Evolutionary conservation across 2,797 vertebrate genomes (phyloP).

Genomic region (Catamblyrhynchus diadema): DNA sequence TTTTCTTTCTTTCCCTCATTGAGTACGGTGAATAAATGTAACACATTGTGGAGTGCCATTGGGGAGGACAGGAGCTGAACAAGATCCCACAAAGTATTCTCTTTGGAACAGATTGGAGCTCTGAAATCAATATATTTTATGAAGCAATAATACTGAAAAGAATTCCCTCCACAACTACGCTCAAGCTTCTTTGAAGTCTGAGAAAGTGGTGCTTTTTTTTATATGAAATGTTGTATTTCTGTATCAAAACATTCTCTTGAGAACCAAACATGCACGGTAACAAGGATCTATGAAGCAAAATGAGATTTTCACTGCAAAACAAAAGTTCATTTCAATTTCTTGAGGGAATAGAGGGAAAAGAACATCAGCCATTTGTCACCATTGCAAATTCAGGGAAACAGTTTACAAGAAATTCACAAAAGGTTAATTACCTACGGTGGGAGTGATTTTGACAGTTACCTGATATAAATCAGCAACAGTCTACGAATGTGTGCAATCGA

Average conservation of each 20-base stretch:
- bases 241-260: not conserved
- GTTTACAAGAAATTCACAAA: not conserved
- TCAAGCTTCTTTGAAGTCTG: not conserved
- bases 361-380: not conserved
- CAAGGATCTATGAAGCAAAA: not conserved
- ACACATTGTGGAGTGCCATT: not conserved
- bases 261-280: not conserved
- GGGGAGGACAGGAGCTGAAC: not conserved
- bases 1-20: not conserved
- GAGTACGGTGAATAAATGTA: not conserved
- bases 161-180: not conserved
- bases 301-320: slow-evolving; percentile 6
- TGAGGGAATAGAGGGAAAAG: not conserved
- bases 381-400: not conserved
- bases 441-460: not conserved
- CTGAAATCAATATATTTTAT: slow-evolving; percentile 12
- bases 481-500: not conserved
- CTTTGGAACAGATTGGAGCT: not conserved
- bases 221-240: not conserved
- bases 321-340: slow-evolving; percentile 34
- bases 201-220: not conserved
- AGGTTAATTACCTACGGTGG: not conserved
- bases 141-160: not conserved
- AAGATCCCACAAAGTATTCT: not conserved
- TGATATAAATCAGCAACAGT: not conserved